These are phyloP conservation scores for Drosophila borealis DNA, from an alignment of 2,888 invertebrate species.

Conservation along the genomic window DNA sequence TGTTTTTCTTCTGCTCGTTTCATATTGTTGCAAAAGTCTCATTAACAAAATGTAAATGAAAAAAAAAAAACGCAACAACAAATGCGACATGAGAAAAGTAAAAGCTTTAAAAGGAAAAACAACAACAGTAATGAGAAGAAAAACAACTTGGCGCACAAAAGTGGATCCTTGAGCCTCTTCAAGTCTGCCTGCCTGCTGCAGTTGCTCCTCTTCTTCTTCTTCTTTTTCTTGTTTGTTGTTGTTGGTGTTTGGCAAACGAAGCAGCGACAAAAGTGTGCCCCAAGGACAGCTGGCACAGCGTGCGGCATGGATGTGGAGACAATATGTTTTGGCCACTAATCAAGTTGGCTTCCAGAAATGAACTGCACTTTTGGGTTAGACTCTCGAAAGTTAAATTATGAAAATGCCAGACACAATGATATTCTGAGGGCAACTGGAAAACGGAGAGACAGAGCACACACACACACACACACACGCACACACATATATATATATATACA, in stretches of 20 bases:
- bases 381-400: slow-evolving; percentile 71
- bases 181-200: slow-evolving; percentile 26
- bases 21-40: slow-evolving; percentile 50
- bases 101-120: slow-evolving; percentile 27
- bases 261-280: slow-evolving; percentile 37
- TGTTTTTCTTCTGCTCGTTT: slow-evolving; percentile 17
- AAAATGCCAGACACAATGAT: slow-evolving; percentile 45
- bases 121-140: slow-evolving; percentile 27
- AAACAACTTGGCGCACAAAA: slow-evolving; percentile 45
- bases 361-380: slow-evolving; percentile 50
- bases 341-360: slow-evolving; percentile 50
- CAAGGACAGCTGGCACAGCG: slow-evolving; percentile 10
- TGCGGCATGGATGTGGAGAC: not conserved
- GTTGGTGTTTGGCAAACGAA: slow-evolving; percentile 41
- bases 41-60: slow-evolving; percentile 64
- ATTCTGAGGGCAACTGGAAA: not conserved
- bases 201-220: slow-evolving; percentile 14
- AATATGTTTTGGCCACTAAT: slow-evolving; percentile 48
- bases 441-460: slow-evolving; percentile 2
- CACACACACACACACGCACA: slow-evolving; percentile 23
- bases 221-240: slow-evolving; percentile 14
- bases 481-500: slow-evolving; percentile 3
- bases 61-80: slow-evolving; percentile 24
- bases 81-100: slow-evolving; percentile 33
- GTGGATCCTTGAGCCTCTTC: slow-evolving; percentile 61